Base-by-base conservation (phyloP, 2,888 invertebrate species). In the Agonopterix heracliana region DNA sequence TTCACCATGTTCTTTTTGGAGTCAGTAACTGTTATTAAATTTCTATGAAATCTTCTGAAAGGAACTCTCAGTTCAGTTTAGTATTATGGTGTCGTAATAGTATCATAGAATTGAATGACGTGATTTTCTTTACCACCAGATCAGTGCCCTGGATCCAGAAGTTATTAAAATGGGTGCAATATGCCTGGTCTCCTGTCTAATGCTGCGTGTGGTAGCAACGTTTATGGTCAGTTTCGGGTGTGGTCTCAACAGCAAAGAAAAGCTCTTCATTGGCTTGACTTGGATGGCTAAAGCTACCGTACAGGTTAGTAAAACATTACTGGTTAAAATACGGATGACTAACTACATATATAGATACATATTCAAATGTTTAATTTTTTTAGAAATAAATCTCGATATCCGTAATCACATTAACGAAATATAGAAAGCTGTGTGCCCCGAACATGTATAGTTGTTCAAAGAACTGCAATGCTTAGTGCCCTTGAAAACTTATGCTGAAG, bases 201-300 rank as follows among this genome's bases (percentile, higher is more conserved):
- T 92, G 2, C 67, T 93, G 2, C 85, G 94, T 48, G 90, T 92
- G 12, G 51, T 90, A 0, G 80, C 81, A 0, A 94, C 94, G 0
- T 86, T 92, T 43, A 48, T 92, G 0, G 85, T 93, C 0, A 91
- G 92, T 12, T 90, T 93, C 50, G 92, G 94, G 2, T 93, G 93
- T 49, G 92, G 92, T 36, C 82, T 96, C 34, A 95, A 93, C 68
- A 76, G 91, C 41, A 95, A 93, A 68, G 97, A 97, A 71, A 94
- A 94, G 65, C 71, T 96, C 9, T 97, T 97, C 68, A 92, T 96
- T 48, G 91, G 96, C 0, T 74, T 96, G 1, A 92, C 96, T 1
- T 96, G 95, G 93, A 91, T 96, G 84, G 94, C 96, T 0, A 97
- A 97, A 81, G 97, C 96, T 12, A 96, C 97, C 10, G 96, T 97